Base-by-base conservation (phyloP, 2,797 vertebrate species). In the Saguinus oedipus region DNA sequence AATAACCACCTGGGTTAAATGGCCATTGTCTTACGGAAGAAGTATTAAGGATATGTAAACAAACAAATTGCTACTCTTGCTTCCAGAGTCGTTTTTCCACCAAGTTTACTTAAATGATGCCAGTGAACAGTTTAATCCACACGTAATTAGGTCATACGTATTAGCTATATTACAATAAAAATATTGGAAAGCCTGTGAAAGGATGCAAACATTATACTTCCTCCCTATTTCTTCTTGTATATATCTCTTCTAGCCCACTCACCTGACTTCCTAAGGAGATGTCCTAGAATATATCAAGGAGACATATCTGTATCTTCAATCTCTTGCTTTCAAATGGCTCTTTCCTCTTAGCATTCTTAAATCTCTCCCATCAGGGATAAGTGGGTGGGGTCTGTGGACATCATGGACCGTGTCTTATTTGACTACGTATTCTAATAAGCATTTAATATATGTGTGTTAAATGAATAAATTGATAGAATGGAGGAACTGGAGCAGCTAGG, bases 331-430 rank as follows among this genome's bases (percentile, higher is more conserved):
- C 95, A 97, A 97, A 90, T 93, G 78, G 90, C 81, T 95, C 81
- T 94, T 95, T 94, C 88, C 81, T 97, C 96, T 95, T 95, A 97
- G 92, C 92, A 96, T 97, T 97, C 97, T 97, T 96, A 97, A 95
- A 92, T 96, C 87, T 96, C 95, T 97, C 97, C 83, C 90, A 89
- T 95, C 96, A 97, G 90, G 85, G 93, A 96, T 90, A 97, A 90
- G 88, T 96, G 83, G 90, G 80, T 82, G 94, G 76, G 93, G 97
- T 97, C 96, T 97, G 87, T 80, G 82, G 90, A 97, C 81, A 97
- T 97, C 61, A 97, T 90, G 95, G 88, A 96, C 93, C 1, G 0
- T 96, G 96, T 97, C 93, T 98, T 93, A 98, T 88, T 96, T 90
- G 94, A 96, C 96, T 97, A 95, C 2, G n/a, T 95, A 95, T 84